These are phyloP conservation scores for Betta splendens DNA, from an alignment of 2,797 vertebrate species.

Conservation along the genomic window DNA sequence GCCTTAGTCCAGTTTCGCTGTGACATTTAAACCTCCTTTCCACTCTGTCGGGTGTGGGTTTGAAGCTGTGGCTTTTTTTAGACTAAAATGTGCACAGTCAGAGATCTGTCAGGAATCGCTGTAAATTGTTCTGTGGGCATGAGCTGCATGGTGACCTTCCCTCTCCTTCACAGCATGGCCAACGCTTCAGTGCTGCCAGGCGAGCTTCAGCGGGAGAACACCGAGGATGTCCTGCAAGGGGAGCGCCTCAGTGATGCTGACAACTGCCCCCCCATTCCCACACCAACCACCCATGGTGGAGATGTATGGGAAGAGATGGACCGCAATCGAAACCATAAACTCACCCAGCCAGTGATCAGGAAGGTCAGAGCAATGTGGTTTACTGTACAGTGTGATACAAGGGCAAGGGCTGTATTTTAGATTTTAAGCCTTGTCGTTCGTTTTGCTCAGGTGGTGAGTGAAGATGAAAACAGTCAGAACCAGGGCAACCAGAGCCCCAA, in stretches of 20 bases:
- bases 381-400: not conserved
- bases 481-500: conserved; percentile 90
- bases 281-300: conserved; percentile 82
- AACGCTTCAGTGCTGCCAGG: conserved; percentile 95
- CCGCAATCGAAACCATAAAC: conserved; percentile 91
- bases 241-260: conserved; percentile 97
- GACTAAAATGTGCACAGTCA: conserved; percentile 42
- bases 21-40: conserved; percentile 12
- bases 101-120: conserved; percentile 46
- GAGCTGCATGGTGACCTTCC: conserved; percentile 55
- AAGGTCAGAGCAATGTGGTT: conserved; percentile 83
- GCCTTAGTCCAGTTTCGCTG: not conserved
- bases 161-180: conserved; percentile 88
- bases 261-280: conserved; percentile 88
- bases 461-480: conserved; percentile 94
- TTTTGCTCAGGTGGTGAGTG: conserved; percentile 87
- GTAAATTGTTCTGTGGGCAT: conserved; percentile 42
- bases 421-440: conserved; percentile 4
- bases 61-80: conserved; percentile 38
- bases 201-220: conserved; percentile 95
- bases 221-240: conserved; percentile 97
- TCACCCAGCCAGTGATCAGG: conserved; percentile 81
- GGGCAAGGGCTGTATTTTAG: not conserved
- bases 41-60: conserved; percentile 15
- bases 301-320: conserved; percentile 98